These are phyloP conservation scores for Uropetala carovei DNA, from an alignment of 2,888 invertebrate genomes.

Conservation along the genomic window DNA sequence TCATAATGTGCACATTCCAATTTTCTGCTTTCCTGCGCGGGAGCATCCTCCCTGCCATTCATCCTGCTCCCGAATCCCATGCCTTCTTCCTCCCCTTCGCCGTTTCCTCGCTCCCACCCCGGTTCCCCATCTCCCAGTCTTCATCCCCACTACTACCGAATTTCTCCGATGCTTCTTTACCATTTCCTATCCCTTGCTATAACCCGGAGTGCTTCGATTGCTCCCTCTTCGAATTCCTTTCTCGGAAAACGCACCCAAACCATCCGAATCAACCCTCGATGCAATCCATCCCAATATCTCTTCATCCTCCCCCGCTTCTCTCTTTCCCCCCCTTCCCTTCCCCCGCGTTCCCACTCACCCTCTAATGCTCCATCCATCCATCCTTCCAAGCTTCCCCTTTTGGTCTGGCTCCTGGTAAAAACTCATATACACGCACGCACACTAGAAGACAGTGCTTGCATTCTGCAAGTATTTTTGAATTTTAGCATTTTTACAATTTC, in stretches of 20 bases:
- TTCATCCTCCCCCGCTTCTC: background rate
- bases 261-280: constrained; percentile 16
- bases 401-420: no score
- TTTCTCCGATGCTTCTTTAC: background rate
- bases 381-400: background rate
- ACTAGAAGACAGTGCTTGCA: no score
- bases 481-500: no score
- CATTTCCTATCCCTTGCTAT: background rate
- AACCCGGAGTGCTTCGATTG: constrained; percentile 13
- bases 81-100: no score
- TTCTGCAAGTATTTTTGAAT: no score
- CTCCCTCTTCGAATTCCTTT: constrained; percentile 35
- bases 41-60: no score
- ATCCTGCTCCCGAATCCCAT: no score
- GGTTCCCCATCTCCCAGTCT: no score
- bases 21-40: constrained; percentile 46
- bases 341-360: background rate
- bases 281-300: constrained; percentile 49
- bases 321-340: background rate
- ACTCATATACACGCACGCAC: background rate
- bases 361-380: background rate
- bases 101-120: no score
- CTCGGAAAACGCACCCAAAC: constrained; percentile 1
- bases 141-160: background rate
- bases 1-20: constrained; percentile 63